Percentiles rank a stretch among this genome's conserved stretches.
These are phyloP conservation scores for Aphaenogaster rudis DNA, from an alignment of 1,140 invertebrate species.

Conservation along the genomic window DNA sequence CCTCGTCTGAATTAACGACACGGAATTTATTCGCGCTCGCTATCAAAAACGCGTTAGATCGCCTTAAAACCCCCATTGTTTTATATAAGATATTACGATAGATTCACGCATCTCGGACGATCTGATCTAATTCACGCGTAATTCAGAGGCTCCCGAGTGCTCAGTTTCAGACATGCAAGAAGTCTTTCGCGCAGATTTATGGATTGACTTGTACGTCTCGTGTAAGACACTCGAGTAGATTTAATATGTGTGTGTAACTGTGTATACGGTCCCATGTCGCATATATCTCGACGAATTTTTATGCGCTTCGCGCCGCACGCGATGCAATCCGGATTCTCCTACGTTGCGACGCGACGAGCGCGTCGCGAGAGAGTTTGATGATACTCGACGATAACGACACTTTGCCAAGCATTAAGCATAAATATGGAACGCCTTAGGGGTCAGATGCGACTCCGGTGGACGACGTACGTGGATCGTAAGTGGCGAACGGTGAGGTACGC, in stretches of 20 bases:
- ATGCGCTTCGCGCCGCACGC: conserved; percentile 41
- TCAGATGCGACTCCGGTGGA: conserved; percentile 74
- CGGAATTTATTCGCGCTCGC: conserved; percentile 35
- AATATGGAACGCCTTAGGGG: conserved; percentile 76
- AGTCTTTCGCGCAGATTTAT: not conserved
- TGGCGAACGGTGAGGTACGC: conserved; percentile 72
- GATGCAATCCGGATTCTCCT: conserved; percentile 44
- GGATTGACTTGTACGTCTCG: not conserved
- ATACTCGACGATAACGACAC: conserved; percentile 74
- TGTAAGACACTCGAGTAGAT: not conserved
- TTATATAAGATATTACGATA: not conserved
- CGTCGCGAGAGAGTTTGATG: conserved; percentile 32
- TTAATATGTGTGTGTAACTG: conserved; percentile 43
- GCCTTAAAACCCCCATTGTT: conserved; percentile 4
- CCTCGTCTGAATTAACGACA: conserved; percentile 31
- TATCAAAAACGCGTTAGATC: conserved; percentile 37
- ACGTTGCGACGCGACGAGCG: not conserved
- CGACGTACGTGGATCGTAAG: conserved; percentile 70
- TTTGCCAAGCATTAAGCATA: conserved; percentile 72
- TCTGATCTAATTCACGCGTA: not conserved
- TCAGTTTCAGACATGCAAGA: not conserved
- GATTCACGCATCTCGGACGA: not conserved
- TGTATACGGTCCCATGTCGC: conserved; percentile 34
- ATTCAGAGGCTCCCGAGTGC: not conserved
- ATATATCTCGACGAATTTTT: conserved; percentile 62